Conservation (phyloP, 2,888 invertebrate genomes). For the Amorpha juglandis region DNA sequence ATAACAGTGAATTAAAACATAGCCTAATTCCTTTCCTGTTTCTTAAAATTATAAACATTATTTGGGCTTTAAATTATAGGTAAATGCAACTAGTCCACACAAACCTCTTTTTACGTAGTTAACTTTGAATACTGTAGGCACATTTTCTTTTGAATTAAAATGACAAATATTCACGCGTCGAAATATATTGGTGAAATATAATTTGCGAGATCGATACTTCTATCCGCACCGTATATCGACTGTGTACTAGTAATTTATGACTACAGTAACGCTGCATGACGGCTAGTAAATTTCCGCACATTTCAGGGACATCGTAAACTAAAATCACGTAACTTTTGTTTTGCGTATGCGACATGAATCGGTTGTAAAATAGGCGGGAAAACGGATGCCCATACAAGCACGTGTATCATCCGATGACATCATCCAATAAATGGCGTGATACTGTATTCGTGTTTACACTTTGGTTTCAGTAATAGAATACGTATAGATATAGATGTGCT, state of each 20-base stretch:
- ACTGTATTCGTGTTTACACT: background rate
- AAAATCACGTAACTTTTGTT: conserved; percentile 23
- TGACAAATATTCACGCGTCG: background rate
- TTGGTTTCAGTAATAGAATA: background rate
- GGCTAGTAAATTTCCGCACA: conserved; percentile 29
- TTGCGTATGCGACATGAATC: conserved; percentile 26
- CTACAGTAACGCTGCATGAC: conserved; percentile 19
- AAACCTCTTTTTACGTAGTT: background rate
- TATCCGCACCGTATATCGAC: conserved; percentile 25
- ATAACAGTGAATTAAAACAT: no score
- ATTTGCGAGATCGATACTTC: conserved; percentile 33
- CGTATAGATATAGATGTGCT: no score
- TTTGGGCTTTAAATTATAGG: no score
- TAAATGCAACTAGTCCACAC: background rate
- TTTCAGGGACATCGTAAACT: conserved; percentile 11
- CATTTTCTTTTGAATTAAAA: background rate
- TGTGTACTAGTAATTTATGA: conserved; percentile 33
- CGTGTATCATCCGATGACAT: conserved; percentile 17
- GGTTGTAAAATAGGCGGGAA: conserved; percentile 27
- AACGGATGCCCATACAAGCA: conserved; percentile 12
- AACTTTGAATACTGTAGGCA: background rate
- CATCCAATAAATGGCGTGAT: conserved; percentile 1
- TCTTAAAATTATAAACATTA: background rate
- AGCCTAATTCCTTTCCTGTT: conserved; percentile 30
- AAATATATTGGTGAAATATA: background rate